These are phyloP conservation scores for Amyelois transitella DNA, from an alignment of 1,140 invertebrate genomes.

Conservation along the genomic window DNA sequence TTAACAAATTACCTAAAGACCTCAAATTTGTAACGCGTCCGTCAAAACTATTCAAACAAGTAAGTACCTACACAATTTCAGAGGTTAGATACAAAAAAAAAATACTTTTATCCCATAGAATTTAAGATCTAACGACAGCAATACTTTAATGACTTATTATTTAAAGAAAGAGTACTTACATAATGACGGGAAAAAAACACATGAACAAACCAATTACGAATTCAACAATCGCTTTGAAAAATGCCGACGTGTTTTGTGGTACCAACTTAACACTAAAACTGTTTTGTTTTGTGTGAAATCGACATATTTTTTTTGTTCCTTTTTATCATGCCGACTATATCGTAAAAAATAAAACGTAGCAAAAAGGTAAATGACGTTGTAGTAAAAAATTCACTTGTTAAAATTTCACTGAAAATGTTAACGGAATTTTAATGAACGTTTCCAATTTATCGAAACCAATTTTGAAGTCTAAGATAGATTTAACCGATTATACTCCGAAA, in stretches of 20 bases:
- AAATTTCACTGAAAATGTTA: no score
- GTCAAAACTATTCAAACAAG: no score
- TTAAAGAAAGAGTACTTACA: no score
- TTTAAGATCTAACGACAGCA: no score
- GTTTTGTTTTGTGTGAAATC: constrained; percentile 8
- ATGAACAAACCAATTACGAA: constrained; percentile 31
- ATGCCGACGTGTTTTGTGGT: constrained; percentile 23
- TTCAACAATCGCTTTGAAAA: constrained; percentile 23
- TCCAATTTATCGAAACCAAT: not conserved
- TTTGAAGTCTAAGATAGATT: not conserved
- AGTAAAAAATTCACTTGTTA: not conserved
- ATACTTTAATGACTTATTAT: no score
- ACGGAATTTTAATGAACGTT: not conserved
- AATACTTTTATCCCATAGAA: no score
- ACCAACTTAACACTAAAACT: constrained; percentile 21
- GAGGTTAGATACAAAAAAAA: no score
- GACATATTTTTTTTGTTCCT: constrained; percentile 17
- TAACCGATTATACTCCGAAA: not conserved
- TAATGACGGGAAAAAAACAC: no score
- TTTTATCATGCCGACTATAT: constrained; percentile 14
- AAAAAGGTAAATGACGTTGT: not conserved
- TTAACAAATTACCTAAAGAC: no score
- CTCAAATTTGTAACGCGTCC: no score
- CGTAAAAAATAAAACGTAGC: constrained; percentile 9
- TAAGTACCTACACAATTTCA: no score